Evolutionary conservation across 1,140 invertebrate genomes (phyloP), one percentile per base, ranked within the genome.

Genomic region (Trachymyrmex cornetzi): DNA sequence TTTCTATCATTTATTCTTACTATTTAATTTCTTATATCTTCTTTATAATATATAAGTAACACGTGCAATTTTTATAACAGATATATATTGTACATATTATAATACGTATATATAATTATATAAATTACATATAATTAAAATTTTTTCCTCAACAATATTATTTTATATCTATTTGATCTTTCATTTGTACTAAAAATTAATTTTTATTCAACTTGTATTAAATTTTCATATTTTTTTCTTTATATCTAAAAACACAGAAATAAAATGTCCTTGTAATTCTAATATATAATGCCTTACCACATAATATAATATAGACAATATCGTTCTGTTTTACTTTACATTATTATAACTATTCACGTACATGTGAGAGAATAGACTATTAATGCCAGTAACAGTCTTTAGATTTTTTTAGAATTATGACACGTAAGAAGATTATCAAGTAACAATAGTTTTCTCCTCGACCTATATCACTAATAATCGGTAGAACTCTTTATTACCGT

Each of bases 381-480:
- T 19, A 48, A 44, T 61, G n/a, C 27, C 7, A 61, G 4, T 19
- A 38, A 59, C 14, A 30, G 34, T 64, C 2, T 63, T 27, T 19
- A 48, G 38, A 85, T 85, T 55, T 67, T 34, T 67, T 67, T 14
- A 64, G 6, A 38, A 22, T 63, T 38, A 22, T 14, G 6, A 38
- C 44, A 44, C 19, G 53, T 30, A 14, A 0, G 64, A 53, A 50
- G 44, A 66, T 75, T 48, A n/a, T 24, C 7, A 50, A 34, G n/a
- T 66, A 77, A 75, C 44, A 64, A 63, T 24, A 27, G 9, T 38
- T 85, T 22, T 66, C 59, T 66, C 27, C 59, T 77, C 82, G 72
- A 85, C 72, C 82, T 22, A 77, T 61, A 77, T 85, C 34, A 14
- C 16, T 64, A 24, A 64, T 24, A 55, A 75, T 77, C 59, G 2